phyloP scores from a whole-genome alignment of 2,113 vertebrate species.

The Thermophis baileyi region DNA sequence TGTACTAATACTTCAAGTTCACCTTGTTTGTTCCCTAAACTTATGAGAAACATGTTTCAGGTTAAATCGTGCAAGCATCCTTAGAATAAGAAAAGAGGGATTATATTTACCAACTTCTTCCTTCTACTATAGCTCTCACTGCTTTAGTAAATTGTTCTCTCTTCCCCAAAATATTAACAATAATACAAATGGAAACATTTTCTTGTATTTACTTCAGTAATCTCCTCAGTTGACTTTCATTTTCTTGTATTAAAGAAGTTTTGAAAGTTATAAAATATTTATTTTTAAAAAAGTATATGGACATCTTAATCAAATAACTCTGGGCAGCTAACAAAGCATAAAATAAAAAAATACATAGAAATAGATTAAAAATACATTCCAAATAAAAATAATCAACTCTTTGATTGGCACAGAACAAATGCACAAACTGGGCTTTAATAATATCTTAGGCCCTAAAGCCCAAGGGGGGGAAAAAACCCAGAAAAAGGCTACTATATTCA shows the following conservation, averaged over 20 bases:
- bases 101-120: neutral
- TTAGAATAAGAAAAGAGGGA: too few relatives aligned
- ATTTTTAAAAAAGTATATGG: neutral
- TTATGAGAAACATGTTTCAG: neutral
- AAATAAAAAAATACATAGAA: neutral
- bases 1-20: too few relatives aligned
- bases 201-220: neutral
- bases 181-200: neutral
- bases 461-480: neutral
- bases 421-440: neutral
- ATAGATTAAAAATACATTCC: neutral
- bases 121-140: neutral
- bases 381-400: neutral
- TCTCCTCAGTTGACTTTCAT: neutral
- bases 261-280: neutral
- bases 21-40: too few relatives aligned
- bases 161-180: too few relatives aligned
- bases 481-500: slow-evolving; percentile 7
- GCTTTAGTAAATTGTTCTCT: too few relatives aligned
- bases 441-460: neutral
- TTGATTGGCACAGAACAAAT: neutral
- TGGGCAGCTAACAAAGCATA: neutral
- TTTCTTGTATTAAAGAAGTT: neutral
- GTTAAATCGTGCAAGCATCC: neutral
- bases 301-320: neutral